Conservation (phyloP, 2,888 invertebrate genomes). For the Ceraclea dissimilis region DNA sequence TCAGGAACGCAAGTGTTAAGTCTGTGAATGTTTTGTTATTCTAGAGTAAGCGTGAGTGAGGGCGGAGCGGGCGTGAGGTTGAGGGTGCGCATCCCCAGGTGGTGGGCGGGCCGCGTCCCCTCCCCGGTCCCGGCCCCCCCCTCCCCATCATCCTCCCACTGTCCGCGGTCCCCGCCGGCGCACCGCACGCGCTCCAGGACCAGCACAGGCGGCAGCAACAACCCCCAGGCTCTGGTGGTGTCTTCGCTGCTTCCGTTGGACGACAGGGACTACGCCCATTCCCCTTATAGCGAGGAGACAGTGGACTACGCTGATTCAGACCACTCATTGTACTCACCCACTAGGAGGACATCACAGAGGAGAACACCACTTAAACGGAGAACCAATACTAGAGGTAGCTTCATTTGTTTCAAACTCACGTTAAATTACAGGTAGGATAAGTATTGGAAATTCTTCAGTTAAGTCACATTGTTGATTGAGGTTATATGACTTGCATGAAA, state of each 20-base stretch:
- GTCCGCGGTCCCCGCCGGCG: slow-evolving; percentile 37
- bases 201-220: slow-evolving; percentile 26
- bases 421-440: no score
- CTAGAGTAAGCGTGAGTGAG: slow-evolving; percentile 42
- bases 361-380: not conserved
- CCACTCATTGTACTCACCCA: slow-evolving; percentile 44
- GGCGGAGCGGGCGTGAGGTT: slow-evolving; percentile 42
- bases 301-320: slow-evolving; percentile 45
- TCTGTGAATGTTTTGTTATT: not conserved
- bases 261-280: slow-evolving; percentile 47
- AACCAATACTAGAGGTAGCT: not conserved
- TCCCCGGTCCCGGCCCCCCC: slow-evolving; percentile 31
- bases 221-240: slow-evolving; percentile 3
- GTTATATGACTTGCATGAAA: no score
- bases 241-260: slow-evolving; percentile 43
- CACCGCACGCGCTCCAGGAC: slow-evolving; percentile 42
- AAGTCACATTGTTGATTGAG: no score
- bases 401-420: no score
- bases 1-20: no score
- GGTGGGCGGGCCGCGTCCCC: slow-evolving; percentile 29
- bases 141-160: slow-evolving; percentile 41
- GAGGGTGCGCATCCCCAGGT: slow-evolving; percentile 43
- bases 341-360: not conserved
- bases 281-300: slow-evolving; percentile 46
- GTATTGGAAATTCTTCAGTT: no score